Conservation (phyloP, 37 sponge, comb jelly and placozoan genomes). For the Oopsacas minuta region DNA sequence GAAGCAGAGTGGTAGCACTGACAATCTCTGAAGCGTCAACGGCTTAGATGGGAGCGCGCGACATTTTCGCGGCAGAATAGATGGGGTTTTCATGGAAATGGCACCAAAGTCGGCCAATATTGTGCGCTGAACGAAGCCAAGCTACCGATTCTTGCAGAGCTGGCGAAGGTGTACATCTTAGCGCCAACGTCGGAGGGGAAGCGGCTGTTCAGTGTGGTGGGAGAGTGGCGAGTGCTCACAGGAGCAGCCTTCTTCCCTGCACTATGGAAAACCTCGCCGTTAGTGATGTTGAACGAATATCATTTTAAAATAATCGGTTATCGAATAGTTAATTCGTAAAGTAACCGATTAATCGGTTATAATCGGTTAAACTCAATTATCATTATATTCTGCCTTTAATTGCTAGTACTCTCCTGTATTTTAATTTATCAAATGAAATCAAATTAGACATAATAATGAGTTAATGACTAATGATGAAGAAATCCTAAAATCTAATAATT, state of each 20-base stretch:
- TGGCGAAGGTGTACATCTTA: background rate
- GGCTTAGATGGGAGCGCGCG: background rate
- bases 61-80: background rate
- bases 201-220: background rate
- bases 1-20: background rate
- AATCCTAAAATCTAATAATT: too few species aligned
- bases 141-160: background rate
- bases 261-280: background rate
- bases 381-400: too few species aligned
- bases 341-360: too few species aligned
- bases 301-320: too few species aligned
- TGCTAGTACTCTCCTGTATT: too few species aligned
- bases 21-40: background rate
- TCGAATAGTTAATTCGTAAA: too few species aligned
- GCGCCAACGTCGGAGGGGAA: background rate
- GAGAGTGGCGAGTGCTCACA: background rate
- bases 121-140: background rate
- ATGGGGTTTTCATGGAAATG: background rate
- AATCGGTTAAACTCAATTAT: too few species aligned
- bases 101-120: background rate
- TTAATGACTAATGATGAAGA: too few species aligned
- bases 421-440: too few species aligned
- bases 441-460: too few species aligned
- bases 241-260: background rate
- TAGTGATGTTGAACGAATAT: too few species aligned